Conservation (phyloP, 1,140 invertebrate species). For the Heliothis virescens region DNA sequence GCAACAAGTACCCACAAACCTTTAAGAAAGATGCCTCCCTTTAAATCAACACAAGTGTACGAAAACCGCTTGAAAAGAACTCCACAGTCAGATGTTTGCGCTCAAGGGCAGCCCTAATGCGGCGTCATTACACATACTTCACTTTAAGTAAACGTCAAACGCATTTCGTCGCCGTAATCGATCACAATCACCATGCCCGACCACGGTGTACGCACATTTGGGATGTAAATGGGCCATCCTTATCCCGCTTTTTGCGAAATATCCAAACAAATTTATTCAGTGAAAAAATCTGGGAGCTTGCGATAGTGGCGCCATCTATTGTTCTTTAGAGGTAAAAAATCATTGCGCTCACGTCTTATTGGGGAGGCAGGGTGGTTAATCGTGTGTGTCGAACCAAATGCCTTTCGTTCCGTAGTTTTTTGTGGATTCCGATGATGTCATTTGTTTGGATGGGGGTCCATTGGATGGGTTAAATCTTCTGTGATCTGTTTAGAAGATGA, state of each 20-base stretch:
- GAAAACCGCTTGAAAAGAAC: conserved; percentile 9
- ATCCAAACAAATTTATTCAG: conserved; percentile 78
- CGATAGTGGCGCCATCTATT: conserved; percentile 36
- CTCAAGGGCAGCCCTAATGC: conserved; percentile 20
- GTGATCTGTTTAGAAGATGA: conserved; percentile 4
- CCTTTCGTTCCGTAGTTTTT: conserved; percentile 20
- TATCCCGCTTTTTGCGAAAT: conserved; percentile 74
- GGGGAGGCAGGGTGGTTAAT: conserved; percentile 27
- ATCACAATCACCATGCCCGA: conserved; percentile 59
- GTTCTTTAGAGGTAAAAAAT: conserved; percentile 36
- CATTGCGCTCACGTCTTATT: conserved; percentile 27
- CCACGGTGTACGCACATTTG: conserved; percentile 66
- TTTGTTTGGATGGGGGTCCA: conserved; percentile 20
- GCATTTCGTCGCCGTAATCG: conserved; percentile 36
- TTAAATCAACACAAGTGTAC: conserved; percentile 21
- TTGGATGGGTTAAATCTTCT: neutral
- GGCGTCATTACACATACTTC: conserved; percentile 34
- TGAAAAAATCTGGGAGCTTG: conserved; percentile 59
- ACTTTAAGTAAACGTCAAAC: conserved; percentile 47
- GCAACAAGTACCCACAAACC: neutral
- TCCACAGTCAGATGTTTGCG: conserved; percentile 11
- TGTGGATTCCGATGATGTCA: conserved; percentile 21
- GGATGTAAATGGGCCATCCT: conserved; percentile 71
- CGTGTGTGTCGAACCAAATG: conserved; percentile 24
- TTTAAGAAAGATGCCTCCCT: conserved; percentile 1